phyloP scores from a whole-genome alignment of 1,140 invertebrate genomes.

The Drosophila yakuba region DNA sequence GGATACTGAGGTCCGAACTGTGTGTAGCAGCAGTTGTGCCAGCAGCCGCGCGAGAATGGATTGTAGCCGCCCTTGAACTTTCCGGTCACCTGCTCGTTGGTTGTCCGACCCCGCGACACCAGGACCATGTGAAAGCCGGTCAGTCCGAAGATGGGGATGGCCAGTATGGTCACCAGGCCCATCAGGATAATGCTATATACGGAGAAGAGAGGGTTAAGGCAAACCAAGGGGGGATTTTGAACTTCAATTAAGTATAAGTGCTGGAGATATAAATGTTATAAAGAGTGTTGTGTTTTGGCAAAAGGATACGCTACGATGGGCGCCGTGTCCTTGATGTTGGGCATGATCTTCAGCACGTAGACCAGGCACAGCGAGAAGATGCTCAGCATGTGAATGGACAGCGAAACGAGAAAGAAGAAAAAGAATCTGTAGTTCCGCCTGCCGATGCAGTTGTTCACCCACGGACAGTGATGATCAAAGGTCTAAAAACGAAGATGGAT shows the following conservation, averaged over 20 bases:
- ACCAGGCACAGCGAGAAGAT: conserved; percentile 97
- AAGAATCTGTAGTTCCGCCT: conserved; percentile 99
- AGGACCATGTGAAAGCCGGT: conserved; percentile 99
- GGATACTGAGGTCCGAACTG: conserved; percentile 98
- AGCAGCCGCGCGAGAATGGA: conserved; percentile 97
- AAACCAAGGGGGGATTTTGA: conserved; percentile 37
- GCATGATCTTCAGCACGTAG: conserved; percentile 94
- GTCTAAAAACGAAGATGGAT: conserved; percentile 88
- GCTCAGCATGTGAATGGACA: conserved; percentile 98
- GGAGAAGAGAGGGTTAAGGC: conserved; percentile 85
- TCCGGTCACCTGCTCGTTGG: conserved; percentile 99
- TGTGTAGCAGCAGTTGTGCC: conserved; percentile 97
- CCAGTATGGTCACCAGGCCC: conserved; percentile 94
- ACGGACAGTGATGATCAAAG: conserved; percentile 99
- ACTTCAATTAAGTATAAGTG: background rate
- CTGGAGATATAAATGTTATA: no score
- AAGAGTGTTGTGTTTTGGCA: conserved; percentile 16
- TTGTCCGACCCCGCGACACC: conserved; percentile 98
- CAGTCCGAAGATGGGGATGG: conserved; percentile 98
- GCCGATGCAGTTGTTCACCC: conserved; percentile 99
- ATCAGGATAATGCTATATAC: conserved; percentile 93
- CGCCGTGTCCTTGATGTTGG: conserved; percentile 91
- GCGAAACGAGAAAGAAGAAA: conserved; percentile 98
- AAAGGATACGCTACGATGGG: conserved; percentile 94
- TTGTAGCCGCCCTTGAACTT: conserved; percentile 99